Evolutionary conservation across 2,797 vertebrate genomes (phyloP).

Genomic region (Schizopygopsis malacanthus): DNA sequence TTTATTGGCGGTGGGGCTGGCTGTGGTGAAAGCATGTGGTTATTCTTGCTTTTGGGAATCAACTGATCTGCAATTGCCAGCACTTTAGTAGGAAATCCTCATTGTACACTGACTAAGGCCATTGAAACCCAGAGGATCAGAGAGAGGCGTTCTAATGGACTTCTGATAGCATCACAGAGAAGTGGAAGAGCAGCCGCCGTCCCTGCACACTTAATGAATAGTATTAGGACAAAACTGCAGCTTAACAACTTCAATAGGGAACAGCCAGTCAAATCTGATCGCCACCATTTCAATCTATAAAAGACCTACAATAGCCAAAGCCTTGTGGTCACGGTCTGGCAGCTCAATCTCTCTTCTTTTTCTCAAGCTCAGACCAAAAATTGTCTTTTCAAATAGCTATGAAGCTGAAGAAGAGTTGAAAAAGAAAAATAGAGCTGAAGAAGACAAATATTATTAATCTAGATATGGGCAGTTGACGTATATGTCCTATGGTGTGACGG

Average conservation of each 20-base stretch:
- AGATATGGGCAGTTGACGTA: no score
- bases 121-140: constrained; percentile 63
- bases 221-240: constrained; percentile 52
- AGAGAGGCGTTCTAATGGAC: constrained; percentile 57
- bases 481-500: no score
- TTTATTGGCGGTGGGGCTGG: neutral
- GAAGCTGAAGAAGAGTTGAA: neutral
- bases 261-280: constrained; percentile 48
- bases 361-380: neutral
- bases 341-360: constrained; percentile 24
- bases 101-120: constrained; percentile 62
- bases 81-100: constrained; percentile 57
- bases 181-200: constrained; percentile 49
- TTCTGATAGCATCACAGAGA: constrained; percentile 58
- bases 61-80: constrained; percentile 43
- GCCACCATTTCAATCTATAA: constrained; percentile 31
- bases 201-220: constrained; percentile 63
- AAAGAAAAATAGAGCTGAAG: constrained; percentile 2
- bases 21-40: constrained; percentile 13
- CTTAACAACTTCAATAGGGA: constrained; percentile 39
- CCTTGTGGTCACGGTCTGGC: constrained; percentile 31
- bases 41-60: constrained; percentile 35
- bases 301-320: constrained; percentile 33
- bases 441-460: neutral
- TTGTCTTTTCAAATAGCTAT: neutral